Base-by-base conservation (phyloP, 2,797 vertebrate species). In the Lagorchestes hirsutus region DNA sequence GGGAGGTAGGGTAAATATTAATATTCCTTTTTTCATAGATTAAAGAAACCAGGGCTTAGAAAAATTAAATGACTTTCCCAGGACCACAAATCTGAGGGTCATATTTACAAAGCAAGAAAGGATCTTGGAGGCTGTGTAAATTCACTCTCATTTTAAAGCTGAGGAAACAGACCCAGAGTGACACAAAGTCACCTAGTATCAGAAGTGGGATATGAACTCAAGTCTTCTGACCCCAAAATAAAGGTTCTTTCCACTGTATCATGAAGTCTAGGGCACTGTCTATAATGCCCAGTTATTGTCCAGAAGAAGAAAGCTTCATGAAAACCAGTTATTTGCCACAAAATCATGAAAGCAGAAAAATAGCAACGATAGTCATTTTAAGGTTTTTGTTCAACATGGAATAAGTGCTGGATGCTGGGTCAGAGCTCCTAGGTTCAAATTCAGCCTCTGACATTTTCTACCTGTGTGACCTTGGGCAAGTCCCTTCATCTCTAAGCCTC, bases 361-460 rank as follows among this genome's bases (percentile, higher is more conserved):
- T 31, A 1, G 12, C 90, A n/a, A 46, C 46, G 29, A 18, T 0
- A 54, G 62, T 54, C 82, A 87, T 34, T 12, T 57, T 54, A 8
- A 59, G 55, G 92, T 96, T 90, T 87, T 62, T 29, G 52, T 67
- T 1, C 67, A 57, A 56, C 91, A 22, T 90, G n/a, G 28, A 0
- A 12, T n/a, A 54, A 87, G 16, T 40, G 16, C 8, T 74, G n/a
- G 16, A 74, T 22, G 16, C 22, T 40, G 12, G 57, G n/a, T 54
- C 1, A 67, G 54, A 93, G 1, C 31, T 58, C 46, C 46, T 91
- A 9, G 3, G 40, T 50, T 50, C 74, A 50, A 11, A 87, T 87
- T 5, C 40, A 8, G 46, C 40, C 22, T 87, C 6, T 0, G 0
- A 13, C 6, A 55, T 0, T 54, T 50, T 16, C 22, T 1, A 14